A percentile compares a stretch with the other conserved stretches of the same genome.
Conservation (phyloP, 2,888 invertebrate species). For the Cepaea hortensis region DNA sequence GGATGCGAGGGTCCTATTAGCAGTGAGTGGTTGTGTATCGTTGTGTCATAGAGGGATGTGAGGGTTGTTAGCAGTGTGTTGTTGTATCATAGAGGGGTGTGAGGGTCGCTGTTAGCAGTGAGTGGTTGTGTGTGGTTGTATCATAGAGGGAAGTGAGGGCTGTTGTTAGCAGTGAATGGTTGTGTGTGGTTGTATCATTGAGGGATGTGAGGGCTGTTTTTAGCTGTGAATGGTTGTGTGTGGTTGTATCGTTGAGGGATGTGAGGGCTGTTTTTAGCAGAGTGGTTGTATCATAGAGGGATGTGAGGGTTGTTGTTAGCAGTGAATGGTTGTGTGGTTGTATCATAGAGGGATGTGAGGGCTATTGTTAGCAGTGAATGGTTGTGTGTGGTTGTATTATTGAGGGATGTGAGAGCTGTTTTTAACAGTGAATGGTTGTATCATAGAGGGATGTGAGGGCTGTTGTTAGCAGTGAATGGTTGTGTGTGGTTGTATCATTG, state of each 20-base stretch:
- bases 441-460: not conserved
- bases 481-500: not conserved
- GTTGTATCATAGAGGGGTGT: not conserved
- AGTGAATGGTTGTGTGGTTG: not conserved
- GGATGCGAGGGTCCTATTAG: not conserved
- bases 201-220: not conserved
- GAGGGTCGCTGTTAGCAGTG: not conserved
- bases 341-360: not conserved
- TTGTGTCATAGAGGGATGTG: not conserved
- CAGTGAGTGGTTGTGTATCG: not conserved
- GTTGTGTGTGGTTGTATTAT: not conserved
- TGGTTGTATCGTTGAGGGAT: not conserved
- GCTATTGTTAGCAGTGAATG: not conserved
- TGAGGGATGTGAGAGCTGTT: not conserved
- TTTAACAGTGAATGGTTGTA: not conserved
- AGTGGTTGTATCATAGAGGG: too few relatives aligned
- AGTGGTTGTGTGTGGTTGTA: not conserved
- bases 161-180: not conserved
- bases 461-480: conserved; percentile 7
- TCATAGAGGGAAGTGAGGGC: not conserved
- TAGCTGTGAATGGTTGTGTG: not conserved
- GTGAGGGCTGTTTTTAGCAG: not conserved
- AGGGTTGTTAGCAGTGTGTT: not conserved
- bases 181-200: not conserved
- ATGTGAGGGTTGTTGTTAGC: not conserved